Conservation (phyloP, 2,797 vertebrate species). For the Martes flavigula region DNA sequence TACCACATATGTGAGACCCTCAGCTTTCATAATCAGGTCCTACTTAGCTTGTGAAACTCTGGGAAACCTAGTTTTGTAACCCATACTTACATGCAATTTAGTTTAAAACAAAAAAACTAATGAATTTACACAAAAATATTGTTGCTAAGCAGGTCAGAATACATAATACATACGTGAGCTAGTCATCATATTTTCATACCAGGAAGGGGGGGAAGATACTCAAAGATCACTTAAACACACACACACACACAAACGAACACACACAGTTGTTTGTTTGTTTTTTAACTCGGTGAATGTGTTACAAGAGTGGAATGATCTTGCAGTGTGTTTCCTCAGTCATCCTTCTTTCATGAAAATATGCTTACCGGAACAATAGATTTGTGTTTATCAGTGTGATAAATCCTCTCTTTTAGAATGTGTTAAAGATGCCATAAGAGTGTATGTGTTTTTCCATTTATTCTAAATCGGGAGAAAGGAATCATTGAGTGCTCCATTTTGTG, state of each 20-base stretch:
- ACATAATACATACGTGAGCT: not conserved
- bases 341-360: not conserved
- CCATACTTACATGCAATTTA: not conserved
- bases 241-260: not conserved
- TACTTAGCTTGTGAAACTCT: not conserved
- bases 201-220: not conserved
- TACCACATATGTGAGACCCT: not conserved
- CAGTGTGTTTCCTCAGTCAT: not conserved
- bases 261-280: not conserved
- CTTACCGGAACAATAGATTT: not conserved
- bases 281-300: not conserved
- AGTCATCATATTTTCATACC: not conserved
- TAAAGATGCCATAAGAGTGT: not conserved
- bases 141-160: not conserved
- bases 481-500: not conserved
- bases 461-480: not conserved
- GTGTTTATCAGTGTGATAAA: not conserved
- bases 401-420: not conserved
- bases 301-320: not conserved
- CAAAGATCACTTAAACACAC: not conserved
- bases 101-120: not conserved
- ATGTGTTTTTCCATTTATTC: not conserved
- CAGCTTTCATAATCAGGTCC: not conserved
- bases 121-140: not conserved
- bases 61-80: not conserved